A percentile compares a stretch with the other conserved stretches of the same genome.
Conservation (phyloP, 2,888 invertebrate species). For the Erebia palarica region DNA sequence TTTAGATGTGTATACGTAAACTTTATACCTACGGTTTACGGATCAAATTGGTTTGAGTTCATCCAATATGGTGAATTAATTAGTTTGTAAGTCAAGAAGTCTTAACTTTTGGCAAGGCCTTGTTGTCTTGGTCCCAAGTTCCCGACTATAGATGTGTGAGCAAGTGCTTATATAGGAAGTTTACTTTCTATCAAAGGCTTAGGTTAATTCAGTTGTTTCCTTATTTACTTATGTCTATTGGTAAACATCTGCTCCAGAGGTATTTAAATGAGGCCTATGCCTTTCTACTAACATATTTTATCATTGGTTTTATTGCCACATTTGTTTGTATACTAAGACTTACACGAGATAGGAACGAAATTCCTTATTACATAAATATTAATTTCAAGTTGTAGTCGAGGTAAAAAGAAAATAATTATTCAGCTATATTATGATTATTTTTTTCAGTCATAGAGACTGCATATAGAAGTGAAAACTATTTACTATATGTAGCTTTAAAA, state of each 20-base stretch:
- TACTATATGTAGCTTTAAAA: no score
- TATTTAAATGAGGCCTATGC: background rate
- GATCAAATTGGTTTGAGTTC: constrained; percentile 23
- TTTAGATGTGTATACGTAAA: constrained; percentile 20
- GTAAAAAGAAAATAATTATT: no score
- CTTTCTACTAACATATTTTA: background rate
- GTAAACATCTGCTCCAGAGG: constrained; percentile 20
- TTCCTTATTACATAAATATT: no score
- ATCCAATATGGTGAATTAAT: constrained; percentile 15
- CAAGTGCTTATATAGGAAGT: constrained; percentile 34
- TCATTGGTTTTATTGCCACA: no score
- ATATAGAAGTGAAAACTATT: no score
- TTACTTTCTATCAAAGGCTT: constrained; percentile 32
- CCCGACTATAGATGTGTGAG: constrained; percentile 19
- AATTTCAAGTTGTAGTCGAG: no score
- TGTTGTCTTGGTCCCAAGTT: constrained; percentile 21
- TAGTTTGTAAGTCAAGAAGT: constrained; percentile 34
- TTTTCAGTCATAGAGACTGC: no score
- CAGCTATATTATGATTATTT: no score
- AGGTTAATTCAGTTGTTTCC: constrained; percentile 26
- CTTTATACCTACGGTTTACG: constrained; percentile 32
- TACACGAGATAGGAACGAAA: no score
- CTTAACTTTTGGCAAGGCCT: constrained; percentile 36
- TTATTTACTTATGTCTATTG: constrained; percentile 41
- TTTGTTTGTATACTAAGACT: no score